These are phyloP conservation scores for Pammene fasciana DNA, from an alignment of 2,888 invertebrate species.

Conservation along the genomic window DNA sequence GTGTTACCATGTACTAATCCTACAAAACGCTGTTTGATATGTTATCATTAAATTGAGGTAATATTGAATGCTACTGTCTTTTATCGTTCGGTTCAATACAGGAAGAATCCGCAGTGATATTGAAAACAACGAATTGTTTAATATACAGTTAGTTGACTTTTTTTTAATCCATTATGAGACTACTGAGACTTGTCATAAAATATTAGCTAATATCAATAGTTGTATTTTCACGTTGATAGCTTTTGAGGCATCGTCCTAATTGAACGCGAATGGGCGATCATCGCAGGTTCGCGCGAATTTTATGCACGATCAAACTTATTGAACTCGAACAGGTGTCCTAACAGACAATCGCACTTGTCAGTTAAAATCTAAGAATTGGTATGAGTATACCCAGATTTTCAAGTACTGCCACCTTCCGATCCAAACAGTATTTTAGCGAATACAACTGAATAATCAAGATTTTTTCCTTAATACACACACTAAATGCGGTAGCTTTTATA, in stretches of 20 bases:
- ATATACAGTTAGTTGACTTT: not conserved
- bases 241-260: too few relatives aligned
- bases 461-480: constrained; percentile 45
- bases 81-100: constrained; percentile 40
- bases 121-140: not conserved
- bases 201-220: not conserved
- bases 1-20: constrained; percentile 18
- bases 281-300: too few relatives aligned
- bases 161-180: not conserved
- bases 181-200: not conserved
- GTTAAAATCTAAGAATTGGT: too few relatives aligned
- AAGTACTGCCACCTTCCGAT: not conserved
- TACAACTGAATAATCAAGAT: constrained; percentile 23
- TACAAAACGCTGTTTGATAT: constrained; percentile 47
- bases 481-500: constrained; percentile 39
- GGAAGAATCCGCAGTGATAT: constrained; percentile 9
- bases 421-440: constrained; percentile 9
- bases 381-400: too few relatives aligned
- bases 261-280: too few relatives aligned
- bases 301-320: too few relatives aligned
- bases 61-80: constrained; percentile 47
- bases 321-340: too few relatives aligned
- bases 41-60: constrained; percentile 50
- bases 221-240: too few relatives aligned
- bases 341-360: too few relatives aligned